Evolutionary conservation across 2,797 vertebrate species (phyloP).

Genomic region (Esox lucius): DNA sequence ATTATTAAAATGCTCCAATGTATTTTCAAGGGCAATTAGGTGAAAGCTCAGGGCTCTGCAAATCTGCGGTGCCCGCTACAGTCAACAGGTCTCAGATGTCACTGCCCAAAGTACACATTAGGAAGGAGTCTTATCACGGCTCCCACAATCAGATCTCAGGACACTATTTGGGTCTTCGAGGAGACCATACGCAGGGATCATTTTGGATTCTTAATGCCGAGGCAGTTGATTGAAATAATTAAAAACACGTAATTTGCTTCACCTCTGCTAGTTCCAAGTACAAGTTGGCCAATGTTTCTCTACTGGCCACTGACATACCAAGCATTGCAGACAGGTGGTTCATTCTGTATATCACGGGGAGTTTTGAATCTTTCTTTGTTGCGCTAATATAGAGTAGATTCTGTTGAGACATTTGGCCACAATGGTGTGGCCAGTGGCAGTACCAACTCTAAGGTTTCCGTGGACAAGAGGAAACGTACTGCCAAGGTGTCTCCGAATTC

Average conservation of each 20-base stretch:
- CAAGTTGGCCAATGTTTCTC: background rate
- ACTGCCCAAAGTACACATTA: background rate
- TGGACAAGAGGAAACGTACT: background rate
- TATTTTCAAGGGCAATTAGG: too few species aligned
- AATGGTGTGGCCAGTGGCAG: background rate
- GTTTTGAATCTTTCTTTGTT: background rate
- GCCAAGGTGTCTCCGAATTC: background rate
- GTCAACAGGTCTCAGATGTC: background rate
- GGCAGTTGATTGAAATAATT: background rate
- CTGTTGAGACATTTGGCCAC: background rate
- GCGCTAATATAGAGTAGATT: background rate
- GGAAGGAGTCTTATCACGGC: background rate
- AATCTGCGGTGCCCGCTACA: background rate
- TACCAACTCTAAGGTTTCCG: background rate
- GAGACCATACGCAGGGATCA: background rate
- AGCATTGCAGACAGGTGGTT: background rate
- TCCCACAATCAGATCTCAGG: background rate
- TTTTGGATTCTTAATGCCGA: background rate
- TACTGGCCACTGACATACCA: background rate
- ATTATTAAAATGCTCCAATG: too few species aligned
- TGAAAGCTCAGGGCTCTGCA: slow-evolving; percentile 15
- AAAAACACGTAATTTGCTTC: background rate
- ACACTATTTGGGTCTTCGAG: background rate
- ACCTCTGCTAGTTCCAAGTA: background rate
- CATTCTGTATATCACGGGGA: background rate